phyloP scores from a whole-genome alignment of 2,888 invertebrate genomes.

The Tipula helvola region DNA sequence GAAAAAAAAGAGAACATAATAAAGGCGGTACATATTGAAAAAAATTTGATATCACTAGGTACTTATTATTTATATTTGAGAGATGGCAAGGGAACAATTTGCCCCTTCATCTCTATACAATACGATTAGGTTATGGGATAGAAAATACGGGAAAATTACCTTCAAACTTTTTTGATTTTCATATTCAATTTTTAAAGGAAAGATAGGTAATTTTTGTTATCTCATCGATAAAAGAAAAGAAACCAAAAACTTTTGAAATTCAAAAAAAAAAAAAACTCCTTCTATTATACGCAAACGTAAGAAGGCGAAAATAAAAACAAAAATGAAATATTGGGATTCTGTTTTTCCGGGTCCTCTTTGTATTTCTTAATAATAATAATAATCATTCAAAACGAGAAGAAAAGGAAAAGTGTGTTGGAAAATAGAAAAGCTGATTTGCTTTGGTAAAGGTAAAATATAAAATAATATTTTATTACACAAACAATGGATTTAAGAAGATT shows the following conservation, averaged over 20 bases:
- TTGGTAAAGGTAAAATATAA: not conserved
- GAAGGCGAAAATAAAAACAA: not conserved
- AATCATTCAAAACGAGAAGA: not conserved
- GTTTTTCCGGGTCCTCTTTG: not conserved
- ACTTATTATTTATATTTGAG: not conserved
- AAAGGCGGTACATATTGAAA: not conserved
- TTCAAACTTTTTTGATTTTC: not conserved
- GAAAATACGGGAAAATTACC: not conserved
- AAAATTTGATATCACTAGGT: not conserved
- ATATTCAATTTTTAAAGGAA: not conserved
- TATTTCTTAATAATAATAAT: slow-evolving; percentile 4
- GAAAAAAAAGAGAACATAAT: not conserved
- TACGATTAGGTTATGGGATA: not conserved
- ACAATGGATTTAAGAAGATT: not conserved
- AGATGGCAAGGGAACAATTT: not conserved
- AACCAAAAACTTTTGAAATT: not conserved
- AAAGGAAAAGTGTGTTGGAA: not conserved
- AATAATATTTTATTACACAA: not conserved
- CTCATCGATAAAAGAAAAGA: not conserved
- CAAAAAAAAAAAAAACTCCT: not conserved
- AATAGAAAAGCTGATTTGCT: not conserved
- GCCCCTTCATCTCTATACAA: not conserved
- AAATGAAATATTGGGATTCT: not conserved
- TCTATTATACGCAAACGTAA: not conserved
- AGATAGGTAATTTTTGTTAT: not conserved